These are phyloP conservation scores for Ispidina lecontei DNA, from an alignment of 2,797 vertebrate genomes.

Conservation along the genomic window DNA sequence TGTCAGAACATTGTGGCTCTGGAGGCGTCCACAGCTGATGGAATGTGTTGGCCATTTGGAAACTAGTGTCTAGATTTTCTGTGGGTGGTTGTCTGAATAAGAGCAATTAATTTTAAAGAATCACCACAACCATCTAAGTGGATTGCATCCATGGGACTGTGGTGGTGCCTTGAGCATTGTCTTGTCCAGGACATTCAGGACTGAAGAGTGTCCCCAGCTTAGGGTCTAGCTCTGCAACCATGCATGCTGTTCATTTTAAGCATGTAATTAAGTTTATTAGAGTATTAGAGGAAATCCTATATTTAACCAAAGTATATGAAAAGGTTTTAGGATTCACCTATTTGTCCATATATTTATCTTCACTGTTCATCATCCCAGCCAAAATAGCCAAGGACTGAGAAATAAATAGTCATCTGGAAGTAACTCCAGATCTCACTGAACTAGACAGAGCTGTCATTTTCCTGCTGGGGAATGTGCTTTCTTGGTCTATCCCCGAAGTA, in stretches of 20 bases:
- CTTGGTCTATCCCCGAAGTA: too few species aligned
- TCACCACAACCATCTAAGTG: background rate
- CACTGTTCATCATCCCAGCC: too few species aligned
- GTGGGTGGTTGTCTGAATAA: background rate
- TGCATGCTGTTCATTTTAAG: background rate
- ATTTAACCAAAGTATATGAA: too few species aligned
- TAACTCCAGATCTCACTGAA: too few species aligned
- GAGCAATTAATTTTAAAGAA: background rate
- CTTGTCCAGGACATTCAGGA: background rate
- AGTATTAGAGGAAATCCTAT: too few species aligned
- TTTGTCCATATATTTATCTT: too few species aligned
- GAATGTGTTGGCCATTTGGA: rapidly evolving
- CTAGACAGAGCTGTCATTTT: too few species aligned
- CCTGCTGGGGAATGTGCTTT: too few species aligned
- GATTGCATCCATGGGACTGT: background rate
- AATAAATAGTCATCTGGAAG: too few species aligned
- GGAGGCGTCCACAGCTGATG: background rate
- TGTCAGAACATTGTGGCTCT: background rate
- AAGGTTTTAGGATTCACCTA: too few species aligned
- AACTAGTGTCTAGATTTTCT: background rate
- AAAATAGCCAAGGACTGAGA: too few species aligned
- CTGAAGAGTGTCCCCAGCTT: background rate
- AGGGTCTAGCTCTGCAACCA: background rate
- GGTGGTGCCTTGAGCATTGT: background rate
- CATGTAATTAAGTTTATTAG: too few species aligned